Evolutionary conservation across 1,140 invertebrate genomes (phyloP).

Genomic region (Zeugodacus cucurbitae): DNA sequence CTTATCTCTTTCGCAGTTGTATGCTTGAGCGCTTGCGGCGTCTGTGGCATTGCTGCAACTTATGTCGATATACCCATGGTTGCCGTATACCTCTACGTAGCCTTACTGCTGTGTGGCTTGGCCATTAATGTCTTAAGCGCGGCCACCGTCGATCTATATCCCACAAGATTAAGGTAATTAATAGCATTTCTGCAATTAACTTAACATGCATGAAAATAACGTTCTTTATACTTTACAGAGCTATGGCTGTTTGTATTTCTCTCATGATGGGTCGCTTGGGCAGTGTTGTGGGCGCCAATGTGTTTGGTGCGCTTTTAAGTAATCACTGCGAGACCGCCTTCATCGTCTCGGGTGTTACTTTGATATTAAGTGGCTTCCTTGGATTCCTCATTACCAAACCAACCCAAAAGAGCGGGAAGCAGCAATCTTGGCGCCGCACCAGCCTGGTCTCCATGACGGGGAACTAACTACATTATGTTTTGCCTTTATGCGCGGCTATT

Average conservation of each 20-base stretch:
- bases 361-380: conserved; percentile 42
- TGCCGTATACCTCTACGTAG: conserved; percentile 46
- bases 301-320: conserved; percentile 45
- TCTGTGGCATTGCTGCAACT: conserved; percentile 43
- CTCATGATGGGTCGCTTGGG: conserved; percentile 55
- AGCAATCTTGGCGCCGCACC: background rate
- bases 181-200: background rate
- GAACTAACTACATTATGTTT: conserved; percentile 30
- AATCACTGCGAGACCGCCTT: conserved; percentile 46
- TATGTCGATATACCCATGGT: conserved; percentile 46
- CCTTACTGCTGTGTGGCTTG: conserved; percentile 51
- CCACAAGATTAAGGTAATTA: conserved; percentile 53
- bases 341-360: conserved; percentile 40
- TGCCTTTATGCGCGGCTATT: background rate
- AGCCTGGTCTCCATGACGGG: conserved; percentile 46
- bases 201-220: background rate
- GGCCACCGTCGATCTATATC: conserved; percentile 57
- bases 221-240: conserved; percentile 35
- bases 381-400: conserved; percentile 43
- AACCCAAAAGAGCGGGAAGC: background rate
- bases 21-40: conserved; percentile 41
- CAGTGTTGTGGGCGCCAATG: conserved; percentile 50
- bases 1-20: conserved; percentile 41
- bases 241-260: conserved; percentile 58
- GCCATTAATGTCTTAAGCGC: conserved; percentile 54